These are phyloP conservation scores for Diplazon laetatorius DNA, from an alignment of 2,888 invertebrate genomes.

Conservation along the genomic window DNA sequence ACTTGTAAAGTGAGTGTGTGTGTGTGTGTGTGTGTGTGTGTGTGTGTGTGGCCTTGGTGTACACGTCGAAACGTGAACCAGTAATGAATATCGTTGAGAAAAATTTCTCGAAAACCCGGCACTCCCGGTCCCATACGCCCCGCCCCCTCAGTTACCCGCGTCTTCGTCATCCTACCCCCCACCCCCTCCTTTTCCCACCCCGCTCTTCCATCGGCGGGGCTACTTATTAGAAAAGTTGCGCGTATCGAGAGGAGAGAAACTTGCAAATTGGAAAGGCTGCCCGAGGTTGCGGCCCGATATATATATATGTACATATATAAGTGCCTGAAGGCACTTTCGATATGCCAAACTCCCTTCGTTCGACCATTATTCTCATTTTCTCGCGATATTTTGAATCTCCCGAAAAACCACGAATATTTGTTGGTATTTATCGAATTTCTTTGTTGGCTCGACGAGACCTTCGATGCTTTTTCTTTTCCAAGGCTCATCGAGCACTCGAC, in stretches of 20 bases:
- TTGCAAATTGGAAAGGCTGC: conserved; percentile 71
- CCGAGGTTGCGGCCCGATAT: conserved; percentile 61
- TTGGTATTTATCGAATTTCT: conserved; percentile 40
- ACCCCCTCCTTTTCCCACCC: conserved; percentile 22
- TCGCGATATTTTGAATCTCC: conserved; percentile 54
- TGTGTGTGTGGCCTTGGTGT: conserved; percentile 54
- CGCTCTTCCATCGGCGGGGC: conserved; percentile 28
- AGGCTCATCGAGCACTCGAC: no score
- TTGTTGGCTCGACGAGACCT: not conserved
- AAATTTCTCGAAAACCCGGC: conserved; percentile 62
- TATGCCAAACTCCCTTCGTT: conserved; percentile 44
- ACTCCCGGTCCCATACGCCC: conserved; percentile 43
- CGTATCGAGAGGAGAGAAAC: conserved; percentile 68
- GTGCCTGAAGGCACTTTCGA: conserved; percentile 60
- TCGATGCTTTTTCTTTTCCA: no score
- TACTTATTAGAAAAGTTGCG: conserved; percentile 71
- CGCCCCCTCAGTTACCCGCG: no score
- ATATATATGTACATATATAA: conserved; percentile 32
- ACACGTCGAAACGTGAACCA: conserved; percentile 63
- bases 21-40: no score
- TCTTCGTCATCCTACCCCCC: conserved; percentile 10
- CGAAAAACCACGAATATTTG: conserved; percentile 39
- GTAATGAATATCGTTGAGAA: conserved; percentile 68
- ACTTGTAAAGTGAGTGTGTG: no score
- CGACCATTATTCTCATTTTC: conserved; percentile 5